A percentile compares a stretch with the other conserved stretches of the same genome.
Conservation (phyloP, 2,888 invertebrate species). For the Cantharis lateralis region DNA sequence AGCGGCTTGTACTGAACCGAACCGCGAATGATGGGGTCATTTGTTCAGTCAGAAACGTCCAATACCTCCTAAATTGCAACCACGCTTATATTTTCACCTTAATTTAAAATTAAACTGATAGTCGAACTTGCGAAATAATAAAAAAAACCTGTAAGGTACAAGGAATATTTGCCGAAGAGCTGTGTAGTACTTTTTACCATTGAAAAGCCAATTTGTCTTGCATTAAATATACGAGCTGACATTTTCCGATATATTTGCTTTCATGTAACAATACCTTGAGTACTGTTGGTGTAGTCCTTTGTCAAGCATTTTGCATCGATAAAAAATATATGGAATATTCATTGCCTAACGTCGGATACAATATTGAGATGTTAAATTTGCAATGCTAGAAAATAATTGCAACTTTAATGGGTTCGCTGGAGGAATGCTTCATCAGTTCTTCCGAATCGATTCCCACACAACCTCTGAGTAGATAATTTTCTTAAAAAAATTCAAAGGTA, state of each 20-base stretch:
- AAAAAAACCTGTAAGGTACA: background rate
- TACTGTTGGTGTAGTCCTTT: background rate
- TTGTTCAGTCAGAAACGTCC: slow-evolving; percentile 32
- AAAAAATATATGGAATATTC: background rate
- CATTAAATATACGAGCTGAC: background rate
- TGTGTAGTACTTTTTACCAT: background rate
- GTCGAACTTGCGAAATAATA: background rate
- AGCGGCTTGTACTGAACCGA: slow-evolving; percentile 31
- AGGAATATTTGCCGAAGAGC: no score
- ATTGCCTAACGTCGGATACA: background rate
- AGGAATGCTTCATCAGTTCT: background rate
- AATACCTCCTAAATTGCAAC: slow-evolving; percentile 30
- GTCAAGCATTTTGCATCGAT: background rate
- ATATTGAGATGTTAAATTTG: background rate
- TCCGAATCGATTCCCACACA: background rate
- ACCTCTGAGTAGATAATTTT: background rate
- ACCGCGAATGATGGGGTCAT: slow-evolving; percentile 38
- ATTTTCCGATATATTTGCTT: background rate
- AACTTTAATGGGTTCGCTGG: background rate
- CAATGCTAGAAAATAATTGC: background rate
- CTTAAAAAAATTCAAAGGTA: background rate
- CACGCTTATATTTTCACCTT: slow-evolving; percentile 23
- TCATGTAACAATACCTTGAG: background rate
- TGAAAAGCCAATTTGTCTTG: background rate
- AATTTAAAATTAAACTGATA: background rate